Evolutionary conservation across 2,113 vertebrate species (phyloP).

Genomic region (Edolisoma coerulescens): DNA sequence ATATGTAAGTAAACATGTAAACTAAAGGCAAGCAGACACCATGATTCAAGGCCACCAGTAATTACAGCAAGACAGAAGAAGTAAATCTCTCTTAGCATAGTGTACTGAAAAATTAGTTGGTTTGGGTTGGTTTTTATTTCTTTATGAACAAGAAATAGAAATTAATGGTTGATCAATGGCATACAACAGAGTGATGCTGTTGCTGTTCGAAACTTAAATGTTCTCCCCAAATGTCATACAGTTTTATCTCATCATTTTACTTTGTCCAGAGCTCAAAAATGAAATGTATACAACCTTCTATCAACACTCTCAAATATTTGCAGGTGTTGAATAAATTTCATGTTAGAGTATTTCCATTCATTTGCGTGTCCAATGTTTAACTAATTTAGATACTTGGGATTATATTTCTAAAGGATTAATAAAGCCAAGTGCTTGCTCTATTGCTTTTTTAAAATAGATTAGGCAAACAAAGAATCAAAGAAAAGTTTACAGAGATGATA

Average conservation of each 20-base stretch:
- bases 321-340: neutral
- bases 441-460: neutral
- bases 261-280: neutral
- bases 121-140: accelerated
- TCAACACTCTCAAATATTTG: neutral
- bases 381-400: neutral
- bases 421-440: neutral
- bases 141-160: neutral
- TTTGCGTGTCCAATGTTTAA: neutral
- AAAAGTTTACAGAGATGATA: neutral
- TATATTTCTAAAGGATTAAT: neutral
- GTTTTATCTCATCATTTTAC: neutral
- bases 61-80: neutral
- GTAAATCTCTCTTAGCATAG: neutral
- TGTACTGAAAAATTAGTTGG: neutral
- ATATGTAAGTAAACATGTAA: neutral
- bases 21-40: neutral
- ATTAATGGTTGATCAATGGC: neutral
- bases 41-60: neutral
- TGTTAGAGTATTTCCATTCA: neutral
- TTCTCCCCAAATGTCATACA: neutral
- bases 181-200: neutral
- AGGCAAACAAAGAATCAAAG: neutral
- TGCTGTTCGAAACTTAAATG: neutral
- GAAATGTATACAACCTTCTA: neutral